Base-by-base conservation (phyloP, 2,113 vertebrate genomes). In the Macquaria ambigua region DNA sequence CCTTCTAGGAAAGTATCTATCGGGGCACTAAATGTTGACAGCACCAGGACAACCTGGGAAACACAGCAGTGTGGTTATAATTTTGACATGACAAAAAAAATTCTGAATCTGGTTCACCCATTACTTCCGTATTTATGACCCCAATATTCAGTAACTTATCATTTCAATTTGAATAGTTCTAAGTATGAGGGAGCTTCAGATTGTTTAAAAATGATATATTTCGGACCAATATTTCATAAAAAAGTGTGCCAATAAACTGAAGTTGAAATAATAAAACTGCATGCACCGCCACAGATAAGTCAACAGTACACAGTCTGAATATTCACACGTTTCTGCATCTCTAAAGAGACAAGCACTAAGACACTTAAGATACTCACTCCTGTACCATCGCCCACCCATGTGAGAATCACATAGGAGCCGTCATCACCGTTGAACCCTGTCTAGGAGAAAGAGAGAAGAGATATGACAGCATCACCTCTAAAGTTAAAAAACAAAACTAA, bases 351-450 rank as follows among this genome's bases (percentile, higher is more conserved):
- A 16, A 25, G 70, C 1, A n/a, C n/a, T n/a, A n/a, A n/a, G n/a
- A n/a, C n/a, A n/a, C n/a, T n/a, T n/a, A 21, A 59, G 10, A 81
- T 76, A 93, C 96, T 96, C 79, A 96, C 96, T 73, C 96, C 96
- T 21, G 95, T 96, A 9, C 92, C 96, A 79, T 96, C 94, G 2
- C 96, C 96, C 59, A 96, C 94, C 96, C 96, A 96, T 6, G 96
- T 95, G 81, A 96, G 93, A 41, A 93, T 95, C 37, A 96, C 95
- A 79, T 95, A 91, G 73, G 95, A 95, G 50, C 96, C 96, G 31
- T 96, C 94, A 74, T 96, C 96, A 16, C 94, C 96, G 72, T 96
- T 95, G 84, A 96, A 96, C 4, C 94, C 94, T 14, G 95, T 96
- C 96, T 96, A 41, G 12, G 23, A 59, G 53, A 46, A 15, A 48